phyloP scores from a whole-genome alignment of 1,140 invertebrate genomes.

The Wiebesia pumilae region DNA sequence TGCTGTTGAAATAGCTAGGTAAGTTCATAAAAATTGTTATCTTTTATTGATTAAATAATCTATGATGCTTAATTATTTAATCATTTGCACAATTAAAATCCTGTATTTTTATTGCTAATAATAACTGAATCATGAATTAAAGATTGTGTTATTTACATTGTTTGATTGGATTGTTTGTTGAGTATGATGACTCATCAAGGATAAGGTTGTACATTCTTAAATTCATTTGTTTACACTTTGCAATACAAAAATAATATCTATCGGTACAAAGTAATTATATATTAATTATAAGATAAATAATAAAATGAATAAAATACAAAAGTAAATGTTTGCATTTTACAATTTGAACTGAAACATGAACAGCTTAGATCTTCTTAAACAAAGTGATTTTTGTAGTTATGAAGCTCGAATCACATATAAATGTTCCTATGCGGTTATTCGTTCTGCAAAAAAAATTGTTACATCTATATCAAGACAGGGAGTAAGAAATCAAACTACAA shows the following conservation, averaged over 20 bases:
- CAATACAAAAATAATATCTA: not conserved
- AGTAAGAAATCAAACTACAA: conserved; percentile 34
- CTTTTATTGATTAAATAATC: not conserved
- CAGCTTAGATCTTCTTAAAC: not conserved
- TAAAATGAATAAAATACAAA: not conserved
- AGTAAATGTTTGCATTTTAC: not conserved
- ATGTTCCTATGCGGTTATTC: conserved; percentile 50
- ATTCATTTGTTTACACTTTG: conserved; percentile 38
- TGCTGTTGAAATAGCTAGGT: conserved; percentile 48
- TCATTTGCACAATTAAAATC: not conserved
- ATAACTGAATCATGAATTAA: not conserved
- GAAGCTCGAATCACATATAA: conserved; percentile 51
- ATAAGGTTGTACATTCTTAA: not conserved
- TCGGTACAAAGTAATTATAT: not conserved
- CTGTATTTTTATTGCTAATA: not conserved
- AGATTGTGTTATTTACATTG: not conserved
- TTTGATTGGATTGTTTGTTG: conserved; percentile 10
- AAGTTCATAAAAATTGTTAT: conserved; percentile 13
- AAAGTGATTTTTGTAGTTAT: conserved; percentile 32
- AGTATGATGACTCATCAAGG: conserved; percentile 37
- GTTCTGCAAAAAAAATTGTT: conserved; percentile 49
- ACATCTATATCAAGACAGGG: conserved; percentile 38
- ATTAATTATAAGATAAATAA: conserved; percentile 3
- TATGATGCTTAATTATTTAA: not conserved
- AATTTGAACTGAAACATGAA: not conserved